Conservation (phyloP, 2,888 invertebrate genomes). For the Orthosia cruda region DNA sequence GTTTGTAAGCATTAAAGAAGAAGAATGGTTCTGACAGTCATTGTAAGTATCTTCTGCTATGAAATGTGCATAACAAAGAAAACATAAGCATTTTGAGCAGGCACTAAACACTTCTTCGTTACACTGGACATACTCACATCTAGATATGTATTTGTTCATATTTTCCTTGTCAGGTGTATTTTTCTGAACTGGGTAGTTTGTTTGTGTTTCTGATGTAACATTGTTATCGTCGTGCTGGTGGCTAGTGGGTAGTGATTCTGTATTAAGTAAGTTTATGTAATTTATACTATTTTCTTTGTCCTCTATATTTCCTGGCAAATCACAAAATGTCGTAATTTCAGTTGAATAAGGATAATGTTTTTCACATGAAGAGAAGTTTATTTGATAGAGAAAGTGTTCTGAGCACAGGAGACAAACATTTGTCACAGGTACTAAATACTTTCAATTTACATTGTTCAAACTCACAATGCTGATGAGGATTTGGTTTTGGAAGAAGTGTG, state of each 20-base stretch:
- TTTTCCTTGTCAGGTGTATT: slow-evolving; percentile 14
- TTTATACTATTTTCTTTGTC: not conserved
- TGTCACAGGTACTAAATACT: slow-evolving; percentile 24
- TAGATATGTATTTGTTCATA: slow-evolving; percentile 18
- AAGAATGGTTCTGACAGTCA: slow-evolving; percentile 29
- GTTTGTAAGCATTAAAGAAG: slow-evolving; percentile 13
- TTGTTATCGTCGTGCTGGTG: slow-evolving; percentile 16
- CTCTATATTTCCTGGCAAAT: slow-evolving; percentile 12
- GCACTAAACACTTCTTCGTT: slow-evolving; percentile 21
- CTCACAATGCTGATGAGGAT: slow-evolving; percentile 16
- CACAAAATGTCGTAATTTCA: too few species aligned
- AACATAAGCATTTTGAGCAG: slow-evolving; percentile 11
- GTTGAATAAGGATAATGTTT: slow-evolving; percentile 11
- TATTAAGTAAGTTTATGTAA: slow-evolving; percentile 22
- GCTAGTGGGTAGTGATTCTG: slow-evolving; percentile 22
- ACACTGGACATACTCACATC: slow-evolving; percentile 16
- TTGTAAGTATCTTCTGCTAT: slow-evolving; percentile 26
- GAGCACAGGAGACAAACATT: slow-evolving; percentile 12
- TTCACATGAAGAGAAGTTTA: slow-evolving; percentile 14
- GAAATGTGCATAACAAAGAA: slow-evolving; percentile 1
- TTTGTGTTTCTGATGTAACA: slow-evolving; percentile 19
- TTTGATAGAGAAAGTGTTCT: slow-evolving; percentile 19
- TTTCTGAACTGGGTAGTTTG: slow-evolving; percentile 10
- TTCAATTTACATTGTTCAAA: slow-evolving; percentile 19
- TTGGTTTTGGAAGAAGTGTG: slow-evolving; percentile 19